Base-by-base conservation (phyloP, 2,113 vertebrate genomes). In the Talpa occidentalis region DNA sequence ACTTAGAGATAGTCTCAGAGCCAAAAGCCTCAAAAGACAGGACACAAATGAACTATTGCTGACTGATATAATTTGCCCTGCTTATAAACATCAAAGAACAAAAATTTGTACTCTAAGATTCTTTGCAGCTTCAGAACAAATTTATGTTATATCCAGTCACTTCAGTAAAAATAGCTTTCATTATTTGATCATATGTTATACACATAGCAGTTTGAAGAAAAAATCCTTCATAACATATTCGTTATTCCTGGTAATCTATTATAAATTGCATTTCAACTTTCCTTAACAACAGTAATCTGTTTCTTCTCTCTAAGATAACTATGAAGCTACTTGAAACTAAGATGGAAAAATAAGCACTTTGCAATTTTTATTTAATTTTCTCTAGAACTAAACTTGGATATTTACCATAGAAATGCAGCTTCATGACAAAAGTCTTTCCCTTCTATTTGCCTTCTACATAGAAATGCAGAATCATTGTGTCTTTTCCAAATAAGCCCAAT, bases 281-380 rank as follows among this genome's bases (percentile, higher is more conserved):
- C 52, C 52, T 89, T 49, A 59, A 40, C 56, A 69, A 95, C 56
- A 80, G 42, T 54, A 70, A 81, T 89, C 28, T 16, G 32, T 77
- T 62, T 87, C 12, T 54, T 85, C 79, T 88, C 44, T 84, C 72
- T 87, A 66, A 94, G 85, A 67, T 93, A 81, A 15, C 14, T 47
- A 26, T 47, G 32, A 93, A 17, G 28, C 83, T 66, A 32, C 28
- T 91, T 86, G 56, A 94, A 91, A 49, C 74, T 54, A 89, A 77
- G 32, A 40, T 72, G 11, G 70, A 95, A 88, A 78, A 80, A 26
- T 80, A 60, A 85, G 54, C 4, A 19, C 40, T 54, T 54, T 86
- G 10, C 11, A 26, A 59, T 72, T 81, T 83, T 67, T 62, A 72
- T 66, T 76, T 77, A 66, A 49, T 80, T 81, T 92, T 60, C 35